Conservation (phyloP, 92 coral and sea anemone genomes). For the Epizoanthus rinbou region DNA sequence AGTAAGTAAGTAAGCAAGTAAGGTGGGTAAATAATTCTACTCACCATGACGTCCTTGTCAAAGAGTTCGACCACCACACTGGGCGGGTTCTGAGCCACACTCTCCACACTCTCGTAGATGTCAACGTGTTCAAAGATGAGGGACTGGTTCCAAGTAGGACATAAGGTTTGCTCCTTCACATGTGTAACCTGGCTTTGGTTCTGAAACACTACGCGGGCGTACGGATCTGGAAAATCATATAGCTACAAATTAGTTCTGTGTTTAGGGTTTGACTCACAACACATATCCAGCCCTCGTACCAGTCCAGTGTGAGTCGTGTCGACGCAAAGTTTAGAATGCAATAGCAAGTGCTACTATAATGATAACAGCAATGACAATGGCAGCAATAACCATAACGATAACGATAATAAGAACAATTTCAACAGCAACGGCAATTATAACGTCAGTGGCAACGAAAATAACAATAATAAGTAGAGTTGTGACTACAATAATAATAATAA, state of each 20-base stretch:
- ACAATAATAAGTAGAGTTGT: too few species aligned
- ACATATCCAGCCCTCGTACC: too few species aligned
- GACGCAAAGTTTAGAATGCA: too few species aligned
- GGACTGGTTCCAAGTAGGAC: conserved; percentile 99
- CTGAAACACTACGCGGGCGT: conserved; percentile 87
- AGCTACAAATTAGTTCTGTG: not conserved
- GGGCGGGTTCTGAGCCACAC: conserved; percentile 82
- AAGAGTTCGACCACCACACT: conserved; percentile 85
- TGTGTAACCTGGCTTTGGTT: conserved; percentile 82
- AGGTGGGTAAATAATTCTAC: conserved; percentile 6
- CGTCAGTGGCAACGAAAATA: too few species aligned
- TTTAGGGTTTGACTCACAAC: not conserved
- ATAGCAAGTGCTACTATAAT: too few species aligned
- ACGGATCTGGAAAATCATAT: conserved; percentile 70
- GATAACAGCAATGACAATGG: too few species aligned
- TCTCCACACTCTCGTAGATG: conserved; percentile 80
- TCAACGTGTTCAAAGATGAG: conserved; percentile 76
- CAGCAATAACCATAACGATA: too few species aligned
- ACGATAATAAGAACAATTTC: too few species aligned
- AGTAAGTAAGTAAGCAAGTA: not conserved
- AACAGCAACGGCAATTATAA: too few species aligned
- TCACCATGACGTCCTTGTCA: conserved; percentile 83
- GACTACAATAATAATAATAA: too few species aligned
- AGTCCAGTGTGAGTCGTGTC: too few species aligned
- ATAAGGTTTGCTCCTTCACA: conserved; percentile 70